These are phyloP conservation scores for Allygus modestus DNA, from an alignment of 2,888 invertebrate species.

Conservation along the genomic window DNA sequence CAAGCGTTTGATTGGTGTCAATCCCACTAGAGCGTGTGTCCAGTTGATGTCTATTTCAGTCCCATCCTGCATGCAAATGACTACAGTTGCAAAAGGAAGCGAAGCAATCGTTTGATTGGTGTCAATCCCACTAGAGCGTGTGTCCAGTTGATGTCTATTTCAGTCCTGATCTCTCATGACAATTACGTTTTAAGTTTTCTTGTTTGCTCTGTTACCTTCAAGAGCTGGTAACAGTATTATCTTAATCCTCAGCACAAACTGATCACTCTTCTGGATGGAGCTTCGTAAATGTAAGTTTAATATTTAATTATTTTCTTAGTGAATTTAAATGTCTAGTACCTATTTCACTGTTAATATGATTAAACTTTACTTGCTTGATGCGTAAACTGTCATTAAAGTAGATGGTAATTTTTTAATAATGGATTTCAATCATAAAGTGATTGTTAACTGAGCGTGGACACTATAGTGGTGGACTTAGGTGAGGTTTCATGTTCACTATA, in stretches of 20 bases:
- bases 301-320: neutral
- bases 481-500: too few relatives aligned
- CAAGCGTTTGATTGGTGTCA: slow-evolving; percentile 4
- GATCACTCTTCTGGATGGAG: too few relatives aligned
- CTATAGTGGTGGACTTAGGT: too few relatives aligned
- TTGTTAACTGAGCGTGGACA: too few relatives aligned
- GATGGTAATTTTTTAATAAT: too few relatives aligned
- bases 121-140: neutral
- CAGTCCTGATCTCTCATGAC: neutral
- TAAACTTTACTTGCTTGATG: neutral
- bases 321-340: neutral
- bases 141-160: neutral
- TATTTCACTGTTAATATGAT: neutral
- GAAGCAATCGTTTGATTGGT: neutral
- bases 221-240: neutral
- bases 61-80: neutral
- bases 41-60: neutral
- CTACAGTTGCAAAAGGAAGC: slow-evolving; percentile 3
- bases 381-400: too few relatives aligned
- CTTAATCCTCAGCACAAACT: neutral
- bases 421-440: too few relatives aligned
- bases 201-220: neutral
- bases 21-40: neutral
- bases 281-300: too few relatives aligned
- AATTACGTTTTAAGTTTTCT: neutral